Percentiles rank a stretch among this genome's conserved stretches.
Evolutionary conservation across 2,888 invertebrate species (phyloP).

Genomic region (Ceriagrion tenellum): DNA sequence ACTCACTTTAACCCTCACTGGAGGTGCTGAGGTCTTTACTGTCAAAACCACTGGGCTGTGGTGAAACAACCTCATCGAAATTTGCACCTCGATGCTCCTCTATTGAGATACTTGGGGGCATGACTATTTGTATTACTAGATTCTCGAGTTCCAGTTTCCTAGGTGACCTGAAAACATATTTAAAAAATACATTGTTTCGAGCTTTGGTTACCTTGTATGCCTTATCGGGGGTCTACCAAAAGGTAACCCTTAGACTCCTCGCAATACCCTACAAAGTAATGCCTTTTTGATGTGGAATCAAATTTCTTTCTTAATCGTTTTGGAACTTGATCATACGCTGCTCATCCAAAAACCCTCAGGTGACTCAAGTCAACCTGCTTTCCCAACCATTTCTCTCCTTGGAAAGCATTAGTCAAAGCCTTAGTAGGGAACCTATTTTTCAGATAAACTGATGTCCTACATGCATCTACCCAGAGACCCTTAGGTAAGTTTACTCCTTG

Average conservation of each 20-base stretch:
- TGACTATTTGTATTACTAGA: not conserved
- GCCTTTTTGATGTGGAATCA: not conserved
- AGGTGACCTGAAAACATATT: not conserved
- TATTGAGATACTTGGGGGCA: not conserved
- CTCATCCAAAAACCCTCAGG: constrained; percentile 61
- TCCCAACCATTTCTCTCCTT: constrained; percentile 68
- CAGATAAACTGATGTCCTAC: constrained; percentile 68
- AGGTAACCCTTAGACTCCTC: no score
- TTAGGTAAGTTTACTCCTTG: constrained; percentile 71
- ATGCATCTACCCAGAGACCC: constrained; percentile 74
- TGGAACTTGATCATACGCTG: constrained; percentile 69
- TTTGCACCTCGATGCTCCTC: not conserved
- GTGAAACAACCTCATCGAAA: not conserved
- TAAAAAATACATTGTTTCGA: not conserved
- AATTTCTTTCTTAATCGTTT: constrained; percentile 70
- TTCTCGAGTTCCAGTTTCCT: not conserved
- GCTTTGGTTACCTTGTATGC: no score
- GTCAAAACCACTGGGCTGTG: not conserved
- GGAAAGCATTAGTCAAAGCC: constrained; percentile 45
- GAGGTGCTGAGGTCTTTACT: not conserved
- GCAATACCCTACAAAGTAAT: no score
- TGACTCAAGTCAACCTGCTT: constrained; percentile 62
- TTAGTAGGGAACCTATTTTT: constrained; percentile 72
- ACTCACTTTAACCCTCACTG: not conserved
- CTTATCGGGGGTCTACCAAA: no score